Percentiles rank a stretch among this genome's conserved stretches.
Evolutionary conservation across 1,140 invertebrate genomes (phyloP).

Genomic region (Drosophila virilis): DNA sequence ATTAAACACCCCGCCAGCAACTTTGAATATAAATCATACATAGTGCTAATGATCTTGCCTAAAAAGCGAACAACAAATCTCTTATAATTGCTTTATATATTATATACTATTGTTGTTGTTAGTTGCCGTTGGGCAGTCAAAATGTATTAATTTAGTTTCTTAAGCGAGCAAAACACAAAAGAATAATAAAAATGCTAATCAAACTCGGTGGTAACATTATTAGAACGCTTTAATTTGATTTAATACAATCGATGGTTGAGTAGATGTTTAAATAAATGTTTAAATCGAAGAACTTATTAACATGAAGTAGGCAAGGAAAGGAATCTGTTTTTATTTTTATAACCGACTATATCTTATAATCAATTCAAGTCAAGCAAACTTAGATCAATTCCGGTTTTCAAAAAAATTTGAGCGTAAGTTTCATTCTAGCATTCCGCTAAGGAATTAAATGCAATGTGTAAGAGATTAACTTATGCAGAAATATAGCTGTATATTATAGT

Average conservation of each 20-base stretch:
- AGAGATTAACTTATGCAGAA: too few species aligned
- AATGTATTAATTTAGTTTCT: slow-evolving; percentile 74
- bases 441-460: too few species aligned
- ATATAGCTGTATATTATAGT: too few species aligned
- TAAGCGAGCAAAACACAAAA: slow-evolving; percentile 45
- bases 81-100: slow-evolving; percentile 20
- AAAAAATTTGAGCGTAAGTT: too few species aligned
- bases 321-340: not conserved
- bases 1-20: slow-evolving; percentile 15
- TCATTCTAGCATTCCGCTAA: too few species aligned
- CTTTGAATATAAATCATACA: slow-evolving; percentile 31
- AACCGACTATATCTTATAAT: slow-evolving; percentile 1
- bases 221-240: slow-evolving; percentile 1
- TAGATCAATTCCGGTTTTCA: too few species aligned
- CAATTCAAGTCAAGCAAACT: too few species aligned
- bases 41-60: slow-evolving; percentile 73
- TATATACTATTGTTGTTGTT: slow-evolving; percentile 8
- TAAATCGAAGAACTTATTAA: not conserved
- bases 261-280: not conserved
- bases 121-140: slow-evolving; percentile 43
- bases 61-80: slow-evolving; percentile 50
- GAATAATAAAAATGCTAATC: slow-evolving; percentile 57
- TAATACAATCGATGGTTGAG: not conserved
- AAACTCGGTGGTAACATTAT: slow-evolving; percentile 14
- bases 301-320: not conserved